phyloP scores from a whole-genome alignment of 2,888 invertebrate species.

The Drosophila villosipedis region DNA sequence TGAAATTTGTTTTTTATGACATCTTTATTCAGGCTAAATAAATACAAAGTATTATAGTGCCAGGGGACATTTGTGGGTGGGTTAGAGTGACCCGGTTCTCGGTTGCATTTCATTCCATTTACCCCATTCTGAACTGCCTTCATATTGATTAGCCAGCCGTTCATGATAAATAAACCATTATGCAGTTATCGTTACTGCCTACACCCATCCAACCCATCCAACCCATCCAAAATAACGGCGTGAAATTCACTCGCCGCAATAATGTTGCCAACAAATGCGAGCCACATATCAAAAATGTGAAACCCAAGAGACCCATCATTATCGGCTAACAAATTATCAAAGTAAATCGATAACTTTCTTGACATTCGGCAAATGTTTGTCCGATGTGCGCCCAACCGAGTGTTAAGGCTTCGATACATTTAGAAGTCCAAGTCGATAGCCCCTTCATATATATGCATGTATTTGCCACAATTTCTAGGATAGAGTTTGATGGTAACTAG shows the following conservation, averaged over 20 bases:
- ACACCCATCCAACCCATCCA: conserved; percentile 7
- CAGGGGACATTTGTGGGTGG: conserved; percentile 67
- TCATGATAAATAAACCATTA: conserved; percentile 80
- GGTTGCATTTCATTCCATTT: conserved; percentile 8
- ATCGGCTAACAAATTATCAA: conserved; percentile 12
- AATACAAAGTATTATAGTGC: conserved; percentile 78
- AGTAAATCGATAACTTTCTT: conserved; percentile 3
- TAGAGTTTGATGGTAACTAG: too few relatives aligned
- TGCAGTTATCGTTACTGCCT: conserved; percentile 66
- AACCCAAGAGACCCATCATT: conserved; percentile 40
- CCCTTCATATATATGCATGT: background rate
- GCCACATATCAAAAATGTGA: conserved; percentile 45
- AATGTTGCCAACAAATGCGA: conserved; percentile 24
- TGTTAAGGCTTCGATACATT: background rate
- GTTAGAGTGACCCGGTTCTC: conserved; percentile 7
- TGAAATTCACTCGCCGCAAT: conserved; percentile 38
- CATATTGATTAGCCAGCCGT: conserved; percentile 63
- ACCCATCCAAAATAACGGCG: conserved; percentile 23
- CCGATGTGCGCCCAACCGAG: background rate
- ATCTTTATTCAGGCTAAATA: conserved; percentile 79
- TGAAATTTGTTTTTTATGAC: conserved; percentile 83
- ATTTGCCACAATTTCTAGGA: background rate
- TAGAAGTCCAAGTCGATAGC: background rate
- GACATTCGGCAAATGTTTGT: background rate
- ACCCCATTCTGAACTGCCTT: conserved; percentile 1